A percentile compares a stretch with the other conserved stretches of the same genome.
These are phyloP conservation scores for Erebia epiphron DNA, from an alignment of 2,888 invertebrate genomes.

Conservation along the genomic window DNA sequence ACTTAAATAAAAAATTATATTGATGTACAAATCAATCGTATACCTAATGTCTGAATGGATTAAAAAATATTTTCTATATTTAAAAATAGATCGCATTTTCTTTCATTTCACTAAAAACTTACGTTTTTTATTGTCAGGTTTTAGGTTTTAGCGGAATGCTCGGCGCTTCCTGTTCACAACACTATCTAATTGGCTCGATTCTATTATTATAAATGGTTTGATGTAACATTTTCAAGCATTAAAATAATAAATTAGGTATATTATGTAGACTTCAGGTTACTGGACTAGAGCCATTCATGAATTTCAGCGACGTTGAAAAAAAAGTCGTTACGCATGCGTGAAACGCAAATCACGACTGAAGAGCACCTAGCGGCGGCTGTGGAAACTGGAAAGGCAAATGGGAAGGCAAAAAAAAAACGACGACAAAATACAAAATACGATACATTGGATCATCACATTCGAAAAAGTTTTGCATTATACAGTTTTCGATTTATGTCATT, in stretches of 20 bases:
- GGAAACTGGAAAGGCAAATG: neutral
- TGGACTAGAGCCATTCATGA: conserved; percentile 77
- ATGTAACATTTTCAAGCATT: conserved; percentile 73
- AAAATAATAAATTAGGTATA: conserved; percentile 59
- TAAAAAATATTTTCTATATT: neutral
- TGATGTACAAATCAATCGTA: neutral
- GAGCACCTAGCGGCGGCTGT: conserved; percentile 41
- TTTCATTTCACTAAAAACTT: conserved; percentile 46
- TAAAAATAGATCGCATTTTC: conserved; percentile 17
- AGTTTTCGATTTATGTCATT: no score
- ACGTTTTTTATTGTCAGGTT: conserved; percentile 69
- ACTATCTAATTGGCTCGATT: conserved; percentile 76
- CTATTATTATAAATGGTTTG: conserved; percentile 57
- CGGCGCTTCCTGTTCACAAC: conserved; percentile 54
- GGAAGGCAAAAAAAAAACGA: neutral
- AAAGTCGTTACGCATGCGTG: conserved; percentile 69
- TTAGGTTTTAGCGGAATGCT: conserved; percentile 60
- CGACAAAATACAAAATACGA: neutral
- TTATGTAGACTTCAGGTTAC: conserved; percentile 62
- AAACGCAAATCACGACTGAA: conserved; percentile 38
- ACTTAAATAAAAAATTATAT: conserved; percentile 1
- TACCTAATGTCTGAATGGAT: neutral
- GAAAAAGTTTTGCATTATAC: neutral
- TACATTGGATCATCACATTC: neutral
- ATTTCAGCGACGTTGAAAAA: conserved; percentile 66